Base-by-base conservation (phyloP, 2,888 invertebrate genomes). In the Iselma pallidipennis region DNA sequence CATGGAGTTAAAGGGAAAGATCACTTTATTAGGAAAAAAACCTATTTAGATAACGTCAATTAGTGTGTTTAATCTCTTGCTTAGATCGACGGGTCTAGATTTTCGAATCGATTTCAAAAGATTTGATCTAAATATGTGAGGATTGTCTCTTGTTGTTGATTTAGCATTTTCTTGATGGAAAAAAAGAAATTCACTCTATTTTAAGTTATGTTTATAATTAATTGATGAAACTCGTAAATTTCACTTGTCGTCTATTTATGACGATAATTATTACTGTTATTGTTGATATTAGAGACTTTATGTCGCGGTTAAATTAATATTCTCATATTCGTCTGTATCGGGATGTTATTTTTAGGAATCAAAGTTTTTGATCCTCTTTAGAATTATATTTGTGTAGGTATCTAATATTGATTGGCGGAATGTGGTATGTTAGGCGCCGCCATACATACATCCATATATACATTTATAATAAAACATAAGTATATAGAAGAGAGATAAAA, bases 401-500 rank as follows among this genome's bases (percentile, higher is more conserved):
- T n/a, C n/a, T n/a, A n/a, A n/a, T n/a, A n/a, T n/a, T n/a, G n/a
- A n/a, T n/a, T n/a, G n/a, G n/a, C n/a, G n/a, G n/a, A n/a, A n/a
- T n/a, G n/a, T n/a, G n/a, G n/a, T n/a, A n/a, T n/a, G n/a, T n/a
- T n/a, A n/a, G n/a, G n/a, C n/a, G n/a, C n/a, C n/a, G n/a, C n/a
- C n/a, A n/a, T n/a, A n/a, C n/a, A n/a, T n/a, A n/a, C n/a, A n/a
- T n/a, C n/a, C n/a, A n/a, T n/a, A n/a, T n/a, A n/a, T n/a, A n/a
- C n/a, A n/a, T n/a, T n/a, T n/a, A n/a, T n/a, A n/a, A 61, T 64
- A 59, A 49, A 52, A 16, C 28, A 55, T 55, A 55, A 37, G 49
- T 56, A 37, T 55, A 52, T 55, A 51, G 42, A 54, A 55, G 55
- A 55, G 55, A 51, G 55, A n/a, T n/a, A n/a, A n/a, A n/a, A n/a